Evolutionary conservation across 2,113 vertebrate genomes (phyloP).

Genomic region (Trachemys scripta): DNA sequence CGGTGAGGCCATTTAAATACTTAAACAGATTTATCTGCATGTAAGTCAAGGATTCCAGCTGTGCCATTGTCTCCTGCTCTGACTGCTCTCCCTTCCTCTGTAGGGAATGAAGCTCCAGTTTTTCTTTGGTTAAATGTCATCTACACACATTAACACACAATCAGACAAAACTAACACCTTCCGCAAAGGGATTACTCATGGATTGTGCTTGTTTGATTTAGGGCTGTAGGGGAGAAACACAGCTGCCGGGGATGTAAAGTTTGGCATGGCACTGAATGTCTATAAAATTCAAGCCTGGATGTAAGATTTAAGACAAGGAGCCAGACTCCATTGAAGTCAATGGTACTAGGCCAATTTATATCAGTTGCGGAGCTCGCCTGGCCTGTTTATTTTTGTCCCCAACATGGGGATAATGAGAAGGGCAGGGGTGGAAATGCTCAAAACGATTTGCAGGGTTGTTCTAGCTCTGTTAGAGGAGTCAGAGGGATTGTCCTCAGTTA

Average conservation of each 20-base stretch:
- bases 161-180: slow-evolving; percentile 8
- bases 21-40: slow-evolving; percentile 28
- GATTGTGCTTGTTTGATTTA: slow-evolving; percentile 39
- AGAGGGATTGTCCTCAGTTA: slow-evolving; percentile 5
- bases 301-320: slow-evolving; percentile 56
- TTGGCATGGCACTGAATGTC: neutral
- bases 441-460: neutral
- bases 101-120: slow-evolving; percentile 32
- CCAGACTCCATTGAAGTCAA: slow-evolving; percentile 15
- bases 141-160: slow-evolving; percentile 28
- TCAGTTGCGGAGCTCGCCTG: fast-evolving
- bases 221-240: slow-evolving; percentile 35
- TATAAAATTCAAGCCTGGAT: slow-evolving; percentile 40
- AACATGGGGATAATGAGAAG: fast-evolving
- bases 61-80: neutral
- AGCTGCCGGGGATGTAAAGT: neutral
- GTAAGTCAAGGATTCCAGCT: slow-evolving; percentile 19
- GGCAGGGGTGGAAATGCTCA: neutral
- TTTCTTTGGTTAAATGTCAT: slow-evolving; percentile 63
- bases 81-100: neutral
- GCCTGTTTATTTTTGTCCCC: neutral
- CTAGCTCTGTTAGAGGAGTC: neutral
- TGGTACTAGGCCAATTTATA: neutral
- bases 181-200: slow-evolving; percentile 8
- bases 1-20: slow-evolving; percentile 29